Conservation (phyloP, 2,888 invertebrate genomes). For the Oscheius sp. region DNA sequence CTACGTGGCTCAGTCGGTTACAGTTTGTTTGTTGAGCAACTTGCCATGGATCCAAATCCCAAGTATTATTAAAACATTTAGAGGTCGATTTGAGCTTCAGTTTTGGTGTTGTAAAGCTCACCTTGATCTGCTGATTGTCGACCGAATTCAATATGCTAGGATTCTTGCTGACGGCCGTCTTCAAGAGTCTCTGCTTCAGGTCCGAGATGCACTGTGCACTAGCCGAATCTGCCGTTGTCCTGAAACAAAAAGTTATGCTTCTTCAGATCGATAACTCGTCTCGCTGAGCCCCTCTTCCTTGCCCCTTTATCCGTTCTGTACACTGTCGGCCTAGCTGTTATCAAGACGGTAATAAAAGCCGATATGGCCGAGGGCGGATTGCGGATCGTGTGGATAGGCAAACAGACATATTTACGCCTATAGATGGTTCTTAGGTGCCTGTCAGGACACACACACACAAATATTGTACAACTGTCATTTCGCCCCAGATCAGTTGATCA, state of each 20-base stretch:
- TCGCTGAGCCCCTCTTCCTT: background rate
- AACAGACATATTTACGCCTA: slow-evolving; percentile 31
- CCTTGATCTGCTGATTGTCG: slow-evolving; percentile 68
- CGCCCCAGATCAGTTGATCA: too few species aligned
- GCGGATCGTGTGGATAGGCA: slow-evolving; percentile 38
- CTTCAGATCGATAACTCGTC: slow-evolving; percentile 4
- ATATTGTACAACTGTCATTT: too few species aligned
- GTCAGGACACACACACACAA: background rate
- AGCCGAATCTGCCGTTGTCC: slow-evolving; percentile 58
- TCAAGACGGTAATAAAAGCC: slow-evolving; percentile 38
- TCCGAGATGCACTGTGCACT: slow-evolving; percentile 68
- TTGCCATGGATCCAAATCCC: too few species aligned
- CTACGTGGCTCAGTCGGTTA: too few species aligned
- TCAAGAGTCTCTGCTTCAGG: slow-evolving; percentile 68
- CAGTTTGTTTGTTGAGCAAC: too few species aligned
- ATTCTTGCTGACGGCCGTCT: slow-evolving; percentile 67
- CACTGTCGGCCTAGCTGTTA: slow-evolving; percentile 37
- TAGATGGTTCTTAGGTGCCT: background rate
- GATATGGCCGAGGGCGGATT: slow-evolving; percentile 31
- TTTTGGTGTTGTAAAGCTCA: slow-evolving; percentile 20
- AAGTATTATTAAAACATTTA: too few species aligned
- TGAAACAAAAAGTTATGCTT: slow-evolving; percentile 43
- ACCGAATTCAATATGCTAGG: slow-evolving; percentile 65
- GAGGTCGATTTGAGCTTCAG: too few species aligned
- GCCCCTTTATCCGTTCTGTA: slow-evolving; percentile 34